phyloP scores from a whole-genome alignment of 2,113 vertebrate genomes.

The Gymnobelideus leadbeateri region DNA sequence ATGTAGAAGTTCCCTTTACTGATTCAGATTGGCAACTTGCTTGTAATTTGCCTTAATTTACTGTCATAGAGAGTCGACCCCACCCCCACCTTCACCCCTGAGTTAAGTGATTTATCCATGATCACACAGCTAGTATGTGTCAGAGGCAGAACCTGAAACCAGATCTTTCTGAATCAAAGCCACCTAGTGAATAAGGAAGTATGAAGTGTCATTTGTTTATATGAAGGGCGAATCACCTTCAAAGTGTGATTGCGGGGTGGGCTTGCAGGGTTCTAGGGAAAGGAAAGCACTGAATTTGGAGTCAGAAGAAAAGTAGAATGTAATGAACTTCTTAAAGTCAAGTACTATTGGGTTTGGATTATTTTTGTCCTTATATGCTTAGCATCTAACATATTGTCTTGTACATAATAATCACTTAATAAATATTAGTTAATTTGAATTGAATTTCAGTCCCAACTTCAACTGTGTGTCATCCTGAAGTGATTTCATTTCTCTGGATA shows the following conservation, averaged over 20 bases:
- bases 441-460: neutral
- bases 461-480: neutral
- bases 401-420: neutral
- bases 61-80: no score
- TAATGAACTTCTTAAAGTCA: neutral
- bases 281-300: neutral
- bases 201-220: neutral
- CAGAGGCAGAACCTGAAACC: neutral
- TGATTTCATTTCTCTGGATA: neutral
- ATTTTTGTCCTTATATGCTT: neutral
- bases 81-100: neutral
- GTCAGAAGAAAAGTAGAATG: neutral
- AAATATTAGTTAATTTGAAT: neutral
- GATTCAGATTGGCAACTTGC: neutral
- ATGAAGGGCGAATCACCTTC: neutral
- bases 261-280: neutral
- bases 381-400: neutral
- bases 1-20: neutral
- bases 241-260: neutral
- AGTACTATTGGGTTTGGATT: neutral
- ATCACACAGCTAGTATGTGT: neutral
- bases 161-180: neutral
- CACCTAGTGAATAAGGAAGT: neutral
- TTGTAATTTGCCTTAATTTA: neutral
- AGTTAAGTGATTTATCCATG: neutral